A percentile compares a stretch with the other conserved stretches of the same genome.
Evolutionary conservation across 2,113 vertebrate genomes (phyloP).

Genomic region (Nycticebus coucang): DNA sequence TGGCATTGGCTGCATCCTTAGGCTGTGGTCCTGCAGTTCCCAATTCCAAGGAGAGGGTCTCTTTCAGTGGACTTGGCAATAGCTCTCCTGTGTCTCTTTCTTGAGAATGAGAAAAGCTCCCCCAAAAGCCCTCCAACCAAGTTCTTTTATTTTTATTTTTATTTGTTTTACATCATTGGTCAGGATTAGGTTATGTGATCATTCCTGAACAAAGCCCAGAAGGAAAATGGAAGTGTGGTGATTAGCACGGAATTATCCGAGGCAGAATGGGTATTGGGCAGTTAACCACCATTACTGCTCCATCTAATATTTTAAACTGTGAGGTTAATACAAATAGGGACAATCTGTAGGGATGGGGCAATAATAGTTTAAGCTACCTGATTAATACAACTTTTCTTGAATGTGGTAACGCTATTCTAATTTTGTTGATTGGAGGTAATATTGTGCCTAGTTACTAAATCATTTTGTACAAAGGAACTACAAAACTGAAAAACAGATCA

Average conservation of each 20-base stretch:
- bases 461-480: conserved; percentile 38
- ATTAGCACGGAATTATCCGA: not conserved
- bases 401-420: not conserved
- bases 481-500: not conserved
- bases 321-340: not conserved
- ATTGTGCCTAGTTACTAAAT: conserved; percentile 19
- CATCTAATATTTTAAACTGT: not conserved
- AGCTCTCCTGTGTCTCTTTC: not conserved
- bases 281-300: not conserved
- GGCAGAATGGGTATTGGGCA: not conserved
- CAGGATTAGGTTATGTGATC: not conserved
- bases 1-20: not conserved
- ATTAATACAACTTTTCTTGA: not conserved
- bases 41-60: not conserved
- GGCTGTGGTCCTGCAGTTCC: not conserved
- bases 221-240: not conserved
- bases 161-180: not conserved
- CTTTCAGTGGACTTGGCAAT: not conserved
- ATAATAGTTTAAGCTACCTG: not conserved
- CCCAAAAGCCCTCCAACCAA: not conserved
- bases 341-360: not conserved
- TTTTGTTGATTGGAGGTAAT: not conserved
- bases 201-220: not conserved
- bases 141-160: not conserved
- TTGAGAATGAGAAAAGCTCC: conserved; percentile 14